Percentiles rank a stretch among this genome's conserved stretches.
Conservation (phyloP, 2,797 vertebrate species). For the Syngnathus rostellatus region DNA sequence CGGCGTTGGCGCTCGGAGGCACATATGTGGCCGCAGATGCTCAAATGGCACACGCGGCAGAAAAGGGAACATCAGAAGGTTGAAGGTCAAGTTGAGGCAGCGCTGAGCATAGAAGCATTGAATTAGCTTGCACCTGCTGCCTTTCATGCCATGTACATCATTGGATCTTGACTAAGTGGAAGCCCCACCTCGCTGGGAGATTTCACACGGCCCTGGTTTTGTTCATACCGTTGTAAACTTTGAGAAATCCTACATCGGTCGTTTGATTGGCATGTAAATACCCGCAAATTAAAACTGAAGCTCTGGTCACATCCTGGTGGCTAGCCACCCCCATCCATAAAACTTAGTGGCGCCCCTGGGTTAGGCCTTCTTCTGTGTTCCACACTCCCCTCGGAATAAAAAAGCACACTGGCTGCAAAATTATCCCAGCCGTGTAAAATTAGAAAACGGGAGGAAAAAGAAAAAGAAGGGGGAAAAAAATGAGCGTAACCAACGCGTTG, state of each 20-base stretch:
- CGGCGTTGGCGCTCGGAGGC: slow-evolving; percentile 29
- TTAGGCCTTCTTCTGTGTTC: slow-evolving; percentile 2
- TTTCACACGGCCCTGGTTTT: neutral
- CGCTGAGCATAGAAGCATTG: neutral
- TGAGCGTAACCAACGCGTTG: slow-evolving; percentile 40
- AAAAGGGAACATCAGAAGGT: slow-evolving; percentile 8
- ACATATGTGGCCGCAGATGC: slow-evolving; percentile 39
- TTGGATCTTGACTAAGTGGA: slow-evolving; percentile 12
- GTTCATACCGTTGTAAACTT: neutral
- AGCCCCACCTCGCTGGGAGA: slow-evolving; percentile 1
- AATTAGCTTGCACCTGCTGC: neutral
- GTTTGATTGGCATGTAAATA: too few species aligned
- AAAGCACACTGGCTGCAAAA: slow-evolving; percentile 51
- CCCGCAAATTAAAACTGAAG: too few species aligned
- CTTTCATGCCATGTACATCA: slow-evolving; percentile 22
- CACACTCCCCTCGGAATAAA: slow-evolving; percentile 30
- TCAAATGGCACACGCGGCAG: slow-evolving; percentile 9
- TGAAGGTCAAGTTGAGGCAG: slow-evolving; percentile 15
- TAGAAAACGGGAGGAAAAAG: slow-evolving; percentile 48
- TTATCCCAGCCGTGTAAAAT: slow-evolving; percentile 54
- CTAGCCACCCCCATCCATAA: too few species aligned
- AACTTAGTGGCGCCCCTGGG: neutral
- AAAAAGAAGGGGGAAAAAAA: slow-evolving; percentile 41
- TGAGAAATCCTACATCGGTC: too few species aligned
- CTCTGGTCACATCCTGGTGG: too few species aligned